Conservation (phyloP, 2,888 invertebrate genomes). For the Cryptocephalus primarius region DNA sequence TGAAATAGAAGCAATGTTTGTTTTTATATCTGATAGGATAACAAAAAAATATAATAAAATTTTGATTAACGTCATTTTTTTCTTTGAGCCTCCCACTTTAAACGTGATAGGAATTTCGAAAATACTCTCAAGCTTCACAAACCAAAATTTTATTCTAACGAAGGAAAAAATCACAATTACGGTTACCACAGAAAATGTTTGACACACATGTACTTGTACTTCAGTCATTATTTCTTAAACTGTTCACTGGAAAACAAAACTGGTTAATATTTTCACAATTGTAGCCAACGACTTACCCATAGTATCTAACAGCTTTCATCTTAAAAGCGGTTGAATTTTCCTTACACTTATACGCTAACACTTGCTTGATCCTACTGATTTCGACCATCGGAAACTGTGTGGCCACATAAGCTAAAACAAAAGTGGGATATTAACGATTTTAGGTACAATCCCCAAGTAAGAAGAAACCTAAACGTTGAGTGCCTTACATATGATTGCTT, state of each 20-base stretch:
- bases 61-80: slow-evolving; percentile 36
- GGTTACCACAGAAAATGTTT: too few relatives aligned
- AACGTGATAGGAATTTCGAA: too few relatives aligned
- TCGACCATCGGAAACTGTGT: slow-evolving; percentile 62
- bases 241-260: too few relatives aligned
- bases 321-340: slow-evolving; percentile 65
- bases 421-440: too few relatives aligned
- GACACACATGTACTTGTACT: too few relatives aligned
- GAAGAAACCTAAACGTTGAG: too few relatives aligned
- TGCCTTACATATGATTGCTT: slow-evolving; percentile 57
- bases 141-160: too few relatives aligned
- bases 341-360: slow-evolving; percentile 67
- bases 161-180: too few relatives aligned
- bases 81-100: neutral
- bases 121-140: too few relatives aligned
- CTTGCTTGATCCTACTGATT: slow-evolving; percentile 66
- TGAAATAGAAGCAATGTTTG: slow-evolving; percentile 43
- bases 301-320: slow-evolving; percentile 61
- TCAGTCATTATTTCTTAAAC: too few relatives aligned
- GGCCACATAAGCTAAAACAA: slow-evolving; percentile 52
- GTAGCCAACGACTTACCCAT: slow-evolving; percentile 20
- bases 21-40: slow-evolving; percentile 49
- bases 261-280: too few relatives aligned
- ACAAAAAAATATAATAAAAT: slow-evolving; percentile 41
- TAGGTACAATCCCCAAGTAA: too few relatives aligned